Conservation (phyloP, 2,888 invertebrate genomes). For the Seladonia tumulorum region DNA sequence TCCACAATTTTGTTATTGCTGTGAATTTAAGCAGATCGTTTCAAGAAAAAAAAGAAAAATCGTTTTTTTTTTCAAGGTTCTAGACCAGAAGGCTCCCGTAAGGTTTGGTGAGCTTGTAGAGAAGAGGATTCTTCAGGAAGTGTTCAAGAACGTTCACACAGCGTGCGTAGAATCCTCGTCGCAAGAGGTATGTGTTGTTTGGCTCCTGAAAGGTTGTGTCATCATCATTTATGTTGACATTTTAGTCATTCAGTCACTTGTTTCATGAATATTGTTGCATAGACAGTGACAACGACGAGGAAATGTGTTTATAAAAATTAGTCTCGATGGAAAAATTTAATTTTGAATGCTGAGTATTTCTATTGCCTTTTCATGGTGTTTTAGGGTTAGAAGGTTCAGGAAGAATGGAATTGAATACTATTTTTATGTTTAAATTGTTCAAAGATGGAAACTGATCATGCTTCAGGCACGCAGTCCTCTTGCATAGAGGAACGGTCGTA, state of each 20-base stretch:
- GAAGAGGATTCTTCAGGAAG: background rate
- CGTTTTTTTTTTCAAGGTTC: background rate
- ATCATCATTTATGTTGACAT: background rate
- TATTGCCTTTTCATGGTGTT: too few species aligned
- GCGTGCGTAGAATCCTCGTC: background rate
- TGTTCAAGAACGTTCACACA: background rate
- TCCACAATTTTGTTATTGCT: too few species aligned
- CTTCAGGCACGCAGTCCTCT: background rate
- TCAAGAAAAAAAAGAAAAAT: background rate
- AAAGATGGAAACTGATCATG: background rate
- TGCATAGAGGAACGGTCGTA: background rate
- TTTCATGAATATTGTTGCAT: background rate
- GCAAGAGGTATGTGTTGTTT: background rate
- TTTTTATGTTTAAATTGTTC: background rate
- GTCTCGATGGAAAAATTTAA: background rate
- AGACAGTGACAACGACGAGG: background rate
- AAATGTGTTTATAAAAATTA: background rate
- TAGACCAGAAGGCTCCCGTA: background rate
- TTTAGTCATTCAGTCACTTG: background rate
- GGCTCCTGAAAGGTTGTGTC: background rate
- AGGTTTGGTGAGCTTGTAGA: background rate
- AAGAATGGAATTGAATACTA: background rate
- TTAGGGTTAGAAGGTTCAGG: background rate
- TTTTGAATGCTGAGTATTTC: background rate
- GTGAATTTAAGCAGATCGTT: too few species aligned